These are phyloP conservation scores for Bovichtus variegatus DNA, from an alignment of 2,797 vertebrate genomes.

Conservation along the genomic window DNA sequence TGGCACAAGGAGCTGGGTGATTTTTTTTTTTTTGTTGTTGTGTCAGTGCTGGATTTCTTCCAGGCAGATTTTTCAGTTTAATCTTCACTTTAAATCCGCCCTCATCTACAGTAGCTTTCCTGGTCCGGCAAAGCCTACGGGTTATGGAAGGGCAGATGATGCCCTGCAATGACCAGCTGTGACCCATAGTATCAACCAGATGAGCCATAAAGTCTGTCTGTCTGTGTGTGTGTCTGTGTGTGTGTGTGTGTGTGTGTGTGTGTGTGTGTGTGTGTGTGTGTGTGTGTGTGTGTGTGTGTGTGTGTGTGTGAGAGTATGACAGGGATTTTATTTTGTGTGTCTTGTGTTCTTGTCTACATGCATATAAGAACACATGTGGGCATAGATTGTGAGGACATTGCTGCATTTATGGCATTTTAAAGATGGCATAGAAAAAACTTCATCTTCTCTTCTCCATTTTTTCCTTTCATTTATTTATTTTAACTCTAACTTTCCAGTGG, in stretches of 20 bases:
- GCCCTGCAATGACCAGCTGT: constrained; percentile 70
- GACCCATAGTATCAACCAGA: constrained; percentile 60
- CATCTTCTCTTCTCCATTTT: not conserved
- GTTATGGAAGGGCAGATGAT: constrained; percentile 56
- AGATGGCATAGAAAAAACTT: not conserved
- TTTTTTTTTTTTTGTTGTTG: constrained; percentile 46
- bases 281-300: not conserved
- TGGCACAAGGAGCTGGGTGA: constrained; percentile 42
- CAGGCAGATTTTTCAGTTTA: constrained; percentile 77
- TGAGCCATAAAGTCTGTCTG: constrained; percentile 31
- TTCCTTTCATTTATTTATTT: not conserved
- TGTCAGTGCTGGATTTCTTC: constrained; percentile 68
- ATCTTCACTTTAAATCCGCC: constrained; percentile 79
- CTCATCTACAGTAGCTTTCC: constrained; percentile 65
- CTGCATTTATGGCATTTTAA: constrained; percentile 3
- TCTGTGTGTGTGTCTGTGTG: constrained; percentile 6
- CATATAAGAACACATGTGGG: not conserved
- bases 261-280: not conserved
- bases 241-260: not conserved
- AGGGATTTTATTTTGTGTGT: constrained; percentile 17
- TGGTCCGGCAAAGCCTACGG: constrained; percentile 66
- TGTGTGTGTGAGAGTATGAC: not conserved
- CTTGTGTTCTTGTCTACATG: not conserved
- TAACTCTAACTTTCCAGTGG: not conserved
- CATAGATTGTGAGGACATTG: not conserved